Base-by-base conservation (phyloP, 2,797 vertebrate species). In the Dermochelys coriacea region DNA sequence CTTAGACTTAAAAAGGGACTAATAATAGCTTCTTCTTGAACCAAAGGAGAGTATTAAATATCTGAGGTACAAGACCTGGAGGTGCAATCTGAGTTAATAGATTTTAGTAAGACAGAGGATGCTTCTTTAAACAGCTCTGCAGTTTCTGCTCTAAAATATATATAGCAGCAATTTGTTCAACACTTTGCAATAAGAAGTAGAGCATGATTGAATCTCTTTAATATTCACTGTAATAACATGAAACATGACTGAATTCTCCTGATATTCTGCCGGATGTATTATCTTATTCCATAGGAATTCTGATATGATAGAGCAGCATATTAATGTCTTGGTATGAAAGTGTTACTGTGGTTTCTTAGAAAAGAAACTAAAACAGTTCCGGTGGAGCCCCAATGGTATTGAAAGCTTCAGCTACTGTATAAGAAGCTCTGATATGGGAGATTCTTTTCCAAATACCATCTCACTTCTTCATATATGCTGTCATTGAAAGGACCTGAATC, bases 161-260 rank as follows among this genome's bases (percentile, higher is more conserved):
- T 83, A 85, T 45, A 74, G 50, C 68, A 85, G 94, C 74, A 89
- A 21, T 87, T 89, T 93, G 88, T 93, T 88, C 91, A 92, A 29
- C 3, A n/a, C 51, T 96, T 91, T 93, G 25, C 90, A 84, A 89
- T 49, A 84, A 57, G 71, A 93, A n/a, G 31, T 95, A 85, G 94
- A 88, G 95, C 84, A 93, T 97, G 94, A 97, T 95, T 97, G 87
- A 96, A 93, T 97, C 57, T 85, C 95, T 97, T 95, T 95, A 95
- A 96, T 97, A 95, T 93, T 97, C 91, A 83, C 89, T 87, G 12
- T 92, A 96, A 95, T 96, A 97, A 96, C 86, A 74, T 77, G 85
- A 88, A 97, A 90, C 87, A 86, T 79, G 71, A 75, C 4, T n/a
- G 88, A 96, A 89, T 91, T 91, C 93, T 93, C 57, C 6, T 0